Base-by-base conservation (phyloP, 2,113 vertebrate species). In the Cynocephalus volans region DNA sequence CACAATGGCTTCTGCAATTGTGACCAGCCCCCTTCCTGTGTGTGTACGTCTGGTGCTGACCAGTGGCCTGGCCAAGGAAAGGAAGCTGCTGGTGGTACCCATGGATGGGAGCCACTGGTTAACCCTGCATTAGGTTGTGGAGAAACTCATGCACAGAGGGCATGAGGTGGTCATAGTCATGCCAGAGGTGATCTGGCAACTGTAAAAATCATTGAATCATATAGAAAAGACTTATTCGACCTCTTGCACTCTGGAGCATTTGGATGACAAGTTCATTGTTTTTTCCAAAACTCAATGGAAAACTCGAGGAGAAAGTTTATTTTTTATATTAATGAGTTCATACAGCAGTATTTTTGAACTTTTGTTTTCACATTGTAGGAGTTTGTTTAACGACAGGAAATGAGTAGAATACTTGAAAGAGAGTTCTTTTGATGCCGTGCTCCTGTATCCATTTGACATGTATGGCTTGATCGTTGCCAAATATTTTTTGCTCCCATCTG, bases 31-130 rank as follows among this genome's bases (percentile, higher is more conserved):
- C 15, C 54, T 89, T 45, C 52, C 48, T 31, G 19, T 97, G 0
- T 93, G 64, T n/a, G 21, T 50, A 10, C 90, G 36, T 64, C 33
- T 97, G 14, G 58, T 98, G 85, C 79, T 98, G 56, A 80, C 72
- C 12, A 54, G 52, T 9, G 85, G 91, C 81, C 90, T 93, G 0
- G 97, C 97, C 3, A 73, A 98, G 10, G 98, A 98, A 60, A 98
- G 98, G 18, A 99, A 98, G 89, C 95, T 99, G 24, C 98, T 99
- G 85, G 99, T 99, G 82, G 69, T 99, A 0, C 99, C 99, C 54
- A 98, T 99, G 98, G 99, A 98, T 12, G 99, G 99, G 33, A 99
- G 99, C 90, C 99, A 99, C 98, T 99, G 99, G 99, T 98, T 99
- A 9, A 99, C 99, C 98, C n/a, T n/a, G n/a, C n/a, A n/a, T n/a